phyloP scores from a whole-genome alignment of 2,113 vertebrate genomes.

The Toxostoma redivivum region DNA sequence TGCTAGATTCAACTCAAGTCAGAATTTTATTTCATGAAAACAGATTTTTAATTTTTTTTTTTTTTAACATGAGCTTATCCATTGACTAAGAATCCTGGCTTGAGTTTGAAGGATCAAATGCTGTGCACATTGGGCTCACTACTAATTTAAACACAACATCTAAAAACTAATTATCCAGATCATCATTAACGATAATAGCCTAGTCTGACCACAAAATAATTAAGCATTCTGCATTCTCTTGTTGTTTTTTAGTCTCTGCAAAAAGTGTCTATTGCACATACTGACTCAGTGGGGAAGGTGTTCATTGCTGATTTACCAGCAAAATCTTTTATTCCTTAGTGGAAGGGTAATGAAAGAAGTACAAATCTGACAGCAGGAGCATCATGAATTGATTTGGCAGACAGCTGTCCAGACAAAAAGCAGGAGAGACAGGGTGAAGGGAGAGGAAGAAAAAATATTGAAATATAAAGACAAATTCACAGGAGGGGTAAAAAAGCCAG shows the following conservation, averaged over 20 bases:
- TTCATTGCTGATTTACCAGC: slow-evolving; percentile 38
- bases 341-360: slow-evolving; percentile 51
- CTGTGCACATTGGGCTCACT: slow-evolving; percentile 30
- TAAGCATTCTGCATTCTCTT: slow-evolving; percentile 52
- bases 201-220: slow-evolving; percentile 58
- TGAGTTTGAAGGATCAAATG: not conserved
- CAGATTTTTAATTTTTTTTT: not conserved
- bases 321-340: slow-evolving; percentile 25
- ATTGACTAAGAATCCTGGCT: not conserved
- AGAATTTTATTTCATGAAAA: not conserved
- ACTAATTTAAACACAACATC: slow-evolving; percentile 59
- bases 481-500: not conserved
- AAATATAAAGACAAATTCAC: not conserved
- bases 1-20: not conserved
- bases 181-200: slow-evolving; percentile 55
- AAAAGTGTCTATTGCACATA: not conserved
- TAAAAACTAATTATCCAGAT: slow-evolving; percentile 59
- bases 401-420: slow-evolving; percentile 18
- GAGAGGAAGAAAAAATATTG: not conserved
- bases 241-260: slow-evolving; percentile 33
- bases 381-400: not conserved
- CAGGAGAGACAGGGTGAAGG: not conserved
- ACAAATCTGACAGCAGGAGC: slow-evolving; percentile 39
- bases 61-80: not conserved
- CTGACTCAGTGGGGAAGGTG: slow-evolving; percentile 7